Evolutionary conservation across 2,888 invertebrate species (phyloP).

Genomic region (Labia minor): DNA sequence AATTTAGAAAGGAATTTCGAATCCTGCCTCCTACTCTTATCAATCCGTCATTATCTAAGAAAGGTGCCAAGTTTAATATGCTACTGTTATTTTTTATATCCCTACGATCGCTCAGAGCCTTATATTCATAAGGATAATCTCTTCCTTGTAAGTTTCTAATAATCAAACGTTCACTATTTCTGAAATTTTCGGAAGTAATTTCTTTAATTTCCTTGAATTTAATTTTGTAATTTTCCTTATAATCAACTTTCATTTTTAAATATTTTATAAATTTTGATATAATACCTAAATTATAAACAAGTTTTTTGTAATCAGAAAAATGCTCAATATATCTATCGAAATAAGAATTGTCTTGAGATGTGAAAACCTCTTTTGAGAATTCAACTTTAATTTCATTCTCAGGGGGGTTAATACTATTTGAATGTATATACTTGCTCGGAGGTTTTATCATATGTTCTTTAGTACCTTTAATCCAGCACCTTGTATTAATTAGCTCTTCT

Average conservation of each 20-base stretch:
- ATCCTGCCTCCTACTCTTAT: not conserved
- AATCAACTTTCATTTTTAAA: too few species aligned
- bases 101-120: not conserved
- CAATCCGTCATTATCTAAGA: not conserved
- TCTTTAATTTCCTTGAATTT: too few species aligned
- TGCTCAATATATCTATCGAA: not conserved
- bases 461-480: not conserved
- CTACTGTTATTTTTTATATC: not conserved
- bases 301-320: too few species aligned
- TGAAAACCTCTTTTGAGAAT: not conserved
- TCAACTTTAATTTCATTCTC: not conserved
- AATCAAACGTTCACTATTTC: too few species aligned
- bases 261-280: too few species aligned
- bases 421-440: not conserved
- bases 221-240: too few species aligned
- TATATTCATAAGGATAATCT: not conserved
- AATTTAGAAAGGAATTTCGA: not conserved
- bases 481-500: not conserved
- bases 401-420: not conserved
- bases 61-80: not conserved
- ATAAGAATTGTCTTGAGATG: not conserved
- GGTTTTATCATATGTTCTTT: not conserved
- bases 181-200: too few species aligned
- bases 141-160: not conserved
- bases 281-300: too few species aligned